Conservation (phyloP, 2,113 vertebrate species). For the Stegostoma tigrinum region DNA sequence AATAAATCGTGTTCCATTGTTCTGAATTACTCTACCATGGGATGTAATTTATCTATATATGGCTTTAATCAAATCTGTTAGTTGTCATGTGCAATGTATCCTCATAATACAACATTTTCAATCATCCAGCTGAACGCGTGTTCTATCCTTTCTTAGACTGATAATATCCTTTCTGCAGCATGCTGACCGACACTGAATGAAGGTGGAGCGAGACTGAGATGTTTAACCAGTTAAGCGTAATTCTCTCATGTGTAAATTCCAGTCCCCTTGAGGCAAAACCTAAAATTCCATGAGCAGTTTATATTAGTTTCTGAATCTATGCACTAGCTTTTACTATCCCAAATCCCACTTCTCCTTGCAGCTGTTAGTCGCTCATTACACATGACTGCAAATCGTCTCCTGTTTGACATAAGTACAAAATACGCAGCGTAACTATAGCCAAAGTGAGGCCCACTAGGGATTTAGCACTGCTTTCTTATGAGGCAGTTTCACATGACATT, state of each 20-base stretch:
- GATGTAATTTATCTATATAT: background rate
- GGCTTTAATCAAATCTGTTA: too few species aligned
- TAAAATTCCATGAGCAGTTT: background rate
- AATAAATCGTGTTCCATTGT: background rate
- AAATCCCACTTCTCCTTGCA: background rate
- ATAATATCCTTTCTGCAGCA: background rate
- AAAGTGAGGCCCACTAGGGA: background rate
- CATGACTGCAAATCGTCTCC: background rate
- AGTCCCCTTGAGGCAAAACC: background rate
- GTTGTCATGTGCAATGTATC: background rate
- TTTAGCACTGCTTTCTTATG: background rate
- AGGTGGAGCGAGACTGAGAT: background rate
- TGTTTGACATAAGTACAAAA: background rate
- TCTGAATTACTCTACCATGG: background rate
- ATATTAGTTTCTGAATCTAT: background rate
- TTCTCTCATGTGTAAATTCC: background rate
- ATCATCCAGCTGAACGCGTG: background rate
- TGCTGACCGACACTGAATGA: background rate
- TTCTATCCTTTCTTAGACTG: too few species aligned
- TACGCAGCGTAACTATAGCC: background rate
- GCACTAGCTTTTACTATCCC: background rate
- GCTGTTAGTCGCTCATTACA: background rate
- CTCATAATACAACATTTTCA: background rate
- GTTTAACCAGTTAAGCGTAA: background rate
- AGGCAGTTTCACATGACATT: background rate